These are phyloP conservation scores for Chloropsis hardwickii DNA, from an alignment of 2,113 vertebrate species.

Conservation along the genomic window DNA sequence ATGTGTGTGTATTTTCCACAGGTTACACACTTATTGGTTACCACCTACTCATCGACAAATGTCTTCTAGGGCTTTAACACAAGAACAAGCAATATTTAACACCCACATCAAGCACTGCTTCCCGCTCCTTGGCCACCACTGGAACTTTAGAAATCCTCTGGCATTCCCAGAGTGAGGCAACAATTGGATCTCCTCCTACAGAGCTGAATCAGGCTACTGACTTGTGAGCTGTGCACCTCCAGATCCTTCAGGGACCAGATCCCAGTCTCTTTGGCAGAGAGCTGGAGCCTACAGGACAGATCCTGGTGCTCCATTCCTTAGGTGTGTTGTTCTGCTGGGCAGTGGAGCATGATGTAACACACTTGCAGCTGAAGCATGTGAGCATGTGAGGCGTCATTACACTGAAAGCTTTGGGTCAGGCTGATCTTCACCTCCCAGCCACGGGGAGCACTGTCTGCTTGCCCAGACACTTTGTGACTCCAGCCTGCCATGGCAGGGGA, in stretches of 20 bases:
- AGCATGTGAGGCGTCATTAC: accelerated
- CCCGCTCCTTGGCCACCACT: neutral
- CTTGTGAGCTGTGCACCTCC: neutral
- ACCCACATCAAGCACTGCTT: neutral
- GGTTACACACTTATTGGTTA: neutral
- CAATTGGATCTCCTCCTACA: neutral
- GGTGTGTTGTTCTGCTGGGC: neutral
- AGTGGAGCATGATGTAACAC: accelerated
- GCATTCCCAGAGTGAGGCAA: neutral
- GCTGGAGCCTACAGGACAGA: neutral
- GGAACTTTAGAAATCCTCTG: neutral
- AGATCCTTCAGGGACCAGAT: neutral
- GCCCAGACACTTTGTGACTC: accelerated
- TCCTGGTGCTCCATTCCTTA: accelerated
- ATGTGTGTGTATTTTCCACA: neutral
- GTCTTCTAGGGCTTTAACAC: neutral
- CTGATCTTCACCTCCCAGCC: neutral
- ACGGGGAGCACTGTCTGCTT: neutral
- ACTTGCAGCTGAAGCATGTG: accelerated
- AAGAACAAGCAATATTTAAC: neutral
- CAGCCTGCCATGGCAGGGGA: accelerated
- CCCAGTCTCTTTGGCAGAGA: neutral
- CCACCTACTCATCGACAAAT: neutral
- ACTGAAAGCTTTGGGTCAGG: neutral
- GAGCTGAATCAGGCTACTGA: neutral